Conservation (phyloP, 1,140 invertebrate species). For the Platorchestia sp. region DNA sequence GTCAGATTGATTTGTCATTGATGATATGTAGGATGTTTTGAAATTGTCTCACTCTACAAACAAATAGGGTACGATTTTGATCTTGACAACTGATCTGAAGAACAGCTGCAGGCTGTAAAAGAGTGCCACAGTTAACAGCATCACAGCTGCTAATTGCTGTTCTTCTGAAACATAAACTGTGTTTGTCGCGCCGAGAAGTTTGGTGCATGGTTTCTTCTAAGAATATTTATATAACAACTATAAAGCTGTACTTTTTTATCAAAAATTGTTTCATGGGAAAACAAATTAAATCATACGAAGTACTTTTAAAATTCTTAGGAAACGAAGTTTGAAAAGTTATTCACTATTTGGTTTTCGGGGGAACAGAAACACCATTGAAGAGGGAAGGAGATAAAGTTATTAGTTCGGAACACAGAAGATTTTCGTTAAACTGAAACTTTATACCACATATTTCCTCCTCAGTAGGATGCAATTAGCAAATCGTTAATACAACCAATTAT, state of each 20-base stretch:
- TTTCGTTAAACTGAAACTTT: background rate
- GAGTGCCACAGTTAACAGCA: background rate
- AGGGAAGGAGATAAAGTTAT: background rate
- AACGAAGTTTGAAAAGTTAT: background rate
- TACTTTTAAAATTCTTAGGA: background rate
- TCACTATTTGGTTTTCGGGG: background rate
- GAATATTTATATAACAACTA: no score
- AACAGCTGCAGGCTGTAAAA: background rate
- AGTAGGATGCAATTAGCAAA: background rate
- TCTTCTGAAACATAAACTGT: background rate
- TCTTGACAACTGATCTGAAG: background rate
- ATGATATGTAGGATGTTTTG: background rate
- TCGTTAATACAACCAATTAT: background rate
- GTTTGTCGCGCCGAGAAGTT: background rate
- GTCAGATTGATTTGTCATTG: background rate
- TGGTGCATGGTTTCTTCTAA: background rate
- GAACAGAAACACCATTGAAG: background rate
- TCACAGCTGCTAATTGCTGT: background rate
- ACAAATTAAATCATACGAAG: background rate
- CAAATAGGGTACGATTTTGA: background rate
- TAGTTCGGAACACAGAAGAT: background rate
- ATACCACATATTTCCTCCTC: background rate
- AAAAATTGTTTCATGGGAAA: background rate
- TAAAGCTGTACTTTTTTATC: no score
- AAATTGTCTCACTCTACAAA: background rate